These are phyloP conservation scores for Sepiola atlantica DNA, from an alignment of 2,888 invertebrate genomes.

Conservation along the genomic window DNA sequence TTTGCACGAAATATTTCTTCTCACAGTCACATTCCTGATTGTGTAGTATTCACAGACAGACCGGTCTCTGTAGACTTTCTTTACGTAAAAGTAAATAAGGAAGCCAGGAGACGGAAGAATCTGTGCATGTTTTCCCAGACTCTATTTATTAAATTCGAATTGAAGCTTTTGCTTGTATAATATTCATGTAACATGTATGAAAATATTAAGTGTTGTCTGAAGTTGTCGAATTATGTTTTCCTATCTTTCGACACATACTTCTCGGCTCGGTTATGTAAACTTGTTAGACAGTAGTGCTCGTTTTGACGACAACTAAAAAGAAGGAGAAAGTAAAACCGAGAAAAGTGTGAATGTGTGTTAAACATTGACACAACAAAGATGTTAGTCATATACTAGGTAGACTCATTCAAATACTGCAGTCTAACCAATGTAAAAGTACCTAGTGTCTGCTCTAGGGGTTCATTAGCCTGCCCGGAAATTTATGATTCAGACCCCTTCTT, in stretches of 20 bases:
- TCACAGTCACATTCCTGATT: not conserved
- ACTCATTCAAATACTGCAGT: not conserved
- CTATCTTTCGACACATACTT: not conserved
- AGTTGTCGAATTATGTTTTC: not conserved
- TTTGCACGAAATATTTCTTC: not conserved
- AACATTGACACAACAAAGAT: too few species aligned
- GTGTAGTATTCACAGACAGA: not conserved
- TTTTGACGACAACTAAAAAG: not conserved
- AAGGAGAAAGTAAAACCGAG: not conserved
- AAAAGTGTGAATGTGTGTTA: not conserved
- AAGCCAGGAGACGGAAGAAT: not conserved
- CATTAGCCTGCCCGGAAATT: too few species aligned
- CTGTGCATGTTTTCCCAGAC: not conserved
- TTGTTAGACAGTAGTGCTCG: not conserved
- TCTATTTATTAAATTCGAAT: not conserved
- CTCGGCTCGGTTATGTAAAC: not conserved
- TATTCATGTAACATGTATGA: not conserved
- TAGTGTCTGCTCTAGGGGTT: too few species aligned
- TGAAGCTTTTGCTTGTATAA: not conserved
- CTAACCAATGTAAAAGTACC: not conserved
- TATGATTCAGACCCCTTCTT: too few species aligned
- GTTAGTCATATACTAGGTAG: not conserved
- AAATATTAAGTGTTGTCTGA: slow-evolving; percentile 36
- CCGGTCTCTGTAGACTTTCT: not conserved
- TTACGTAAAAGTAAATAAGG: not conserved